Evolutionary conservation across 2,888 invertebrate genomes (phyloP).

Genomic region (Oxycera nigricornis): DNA sequence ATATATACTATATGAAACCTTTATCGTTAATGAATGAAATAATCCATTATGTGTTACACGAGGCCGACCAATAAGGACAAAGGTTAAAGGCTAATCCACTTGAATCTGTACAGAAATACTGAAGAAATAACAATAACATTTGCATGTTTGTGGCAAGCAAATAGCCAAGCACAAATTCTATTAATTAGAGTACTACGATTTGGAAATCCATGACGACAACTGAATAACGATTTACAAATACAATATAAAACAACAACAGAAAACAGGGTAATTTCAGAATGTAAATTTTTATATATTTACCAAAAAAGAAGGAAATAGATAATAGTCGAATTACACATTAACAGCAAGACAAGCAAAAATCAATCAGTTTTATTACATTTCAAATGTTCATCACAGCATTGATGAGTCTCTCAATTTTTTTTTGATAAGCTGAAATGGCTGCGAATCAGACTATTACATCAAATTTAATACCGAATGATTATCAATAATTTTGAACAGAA

Average conservation of each 20-base stretch:
- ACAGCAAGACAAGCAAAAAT: too few species aligned
- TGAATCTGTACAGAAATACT: background rate
- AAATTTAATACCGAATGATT: too few species aligned
- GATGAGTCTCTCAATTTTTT: too few species aligned
- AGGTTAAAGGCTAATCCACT: too few species aligned
- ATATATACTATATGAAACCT: background rate
- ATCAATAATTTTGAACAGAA: too few species aligned
- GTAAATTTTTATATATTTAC: slow-evolving; percentile 41
- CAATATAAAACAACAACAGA: slow-evolving; percentile 22
- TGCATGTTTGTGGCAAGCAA: background rate
- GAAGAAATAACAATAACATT: background rate
- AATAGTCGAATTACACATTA: too few species aligned
- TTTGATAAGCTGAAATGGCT: too few species aligned
- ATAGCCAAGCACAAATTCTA: background rate
- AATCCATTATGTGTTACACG: too few species aligned
- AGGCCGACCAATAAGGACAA: too few species aligned
- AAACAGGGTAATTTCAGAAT: slow-evolving; percentile 40
- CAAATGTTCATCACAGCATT: too few species aligned
- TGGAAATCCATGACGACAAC: background rate
- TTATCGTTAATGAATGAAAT: background rate
- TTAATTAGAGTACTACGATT: background rate
- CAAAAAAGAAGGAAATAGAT: slow-evolving; percentile 20
- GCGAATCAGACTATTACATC: too few species aligned
- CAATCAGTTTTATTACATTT: too few species aligned
- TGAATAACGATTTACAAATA: slow-evolving; percentile 4